phyloP scores from a whole-genome alignment of 2,113 vertebrate species.

The Sylvilagus bachmani region DNA sequence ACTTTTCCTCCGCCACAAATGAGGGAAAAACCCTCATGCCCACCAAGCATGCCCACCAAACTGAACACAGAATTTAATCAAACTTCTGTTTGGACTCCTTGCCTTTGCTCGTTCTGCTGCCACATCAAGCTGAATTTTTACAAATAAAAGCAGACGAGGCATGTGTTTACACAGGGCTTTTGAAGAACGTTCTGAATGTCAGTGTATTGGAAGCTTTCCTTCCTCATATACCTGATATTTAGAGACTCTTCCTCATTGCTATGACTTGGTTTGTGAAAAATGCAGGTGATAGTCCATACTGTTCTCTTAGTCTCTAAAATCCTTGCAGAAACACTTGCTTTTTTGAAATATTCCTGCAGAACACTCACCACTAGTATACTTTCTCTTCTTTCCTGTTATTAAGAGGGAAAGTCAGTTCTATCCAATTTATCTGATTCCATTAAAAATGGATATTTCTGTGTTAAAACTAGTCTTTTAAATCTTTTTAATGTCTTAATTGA shows the following conservation, averaged over 20 bases:
- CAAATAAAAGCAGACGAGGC: neutral
- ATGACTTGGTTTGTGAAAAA: neutral
- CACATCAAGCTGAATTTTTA: slow-evolving; percentile 2
- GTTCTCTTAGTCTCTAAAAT: neutral
- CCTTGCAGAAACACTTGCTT: neutral
- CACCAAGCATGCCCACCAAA: neutral
- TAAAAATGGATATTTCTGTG: slow-evolving; percentile 24
- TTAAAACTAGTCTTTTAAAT: neutral
- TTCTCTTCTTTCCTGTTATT: neutral
- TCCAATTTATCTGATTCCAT: slow-evolving; percentile 11
- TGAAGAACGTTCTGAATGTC: neutral
- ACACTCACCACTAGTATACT: neutral
- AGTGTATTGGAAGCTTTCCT: neutral
- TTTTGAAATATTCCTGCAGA: slow-evolving; percentile 32
- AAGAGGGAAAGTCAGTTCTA: neutral
- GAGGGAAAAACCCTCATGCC: neutral
- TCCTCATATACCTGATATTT: neutral
- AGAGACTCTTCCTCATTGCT: neutral
- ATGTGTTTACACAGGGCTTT: neutral
- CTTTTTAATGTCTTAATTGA: slow-evolving; percentile 14
- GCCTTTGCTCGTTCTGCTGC: slow-evolving; percentile 22
- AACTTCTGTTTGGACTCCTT: neutral
- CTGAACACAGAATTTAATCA: slow-evolving; percentile 18
- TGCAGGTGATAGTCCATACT: neutral
- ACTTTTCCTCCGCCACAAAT: neutral